Base-by-base conservation (phyloP, 2,888 invertebrate genomes). In the Cerastis rubricosa region DNA sequence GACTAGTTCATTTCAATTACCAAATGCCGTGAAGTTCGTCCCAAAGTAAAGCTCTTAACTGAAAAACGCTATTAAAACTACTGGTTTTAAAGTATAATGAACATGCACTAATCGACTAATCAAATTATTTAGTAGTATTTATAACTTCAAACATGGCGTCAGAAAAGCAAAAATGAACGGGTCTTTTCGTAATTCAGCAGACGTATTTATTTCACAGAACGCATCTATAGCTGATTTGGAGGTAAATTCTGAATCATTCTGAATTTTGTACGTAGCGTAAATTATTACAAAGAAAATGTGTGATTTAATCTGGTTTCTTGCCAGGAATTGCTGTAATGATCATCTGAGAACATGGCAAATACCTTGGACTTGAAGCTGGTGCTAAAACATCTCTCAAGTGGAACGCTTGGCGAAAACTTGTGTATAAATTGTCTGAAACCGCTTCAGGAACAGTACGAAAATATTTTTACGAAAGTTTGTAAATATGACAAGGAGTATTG, bases 391-490 rank as follows among this genome's bases (percentile, higher is more conserved):
- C 88, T 96, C 54, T 91, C 93, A 51, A 94, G 95, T 88, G 95
- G 95, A 22, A 92, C 93, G 49, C 87, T 96, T 25, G 91, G 87
- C 8, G 91, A 93, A 71, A 93, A 92, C 74, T 87, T 96, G 71
- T 96, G 96, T 87, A 87, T 94, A 68, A 89, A 95, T 87, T 96
- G 96, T 87, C 91, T 96, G 71, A 72, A 85, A 54, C 93, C 93
- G 11, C 83, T 95, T 40, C 86, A 84, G 61, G 91, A 90, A 25
- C 59, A 83, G 25, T 92, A 88, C 81, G 96, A 96, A 81, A 94
- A 93, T 87, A 91, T 95, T 74, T 95, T 94, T 73, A 95, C 96
- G 0, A 92, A 89, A 83, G 87, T 96, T 67, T 94, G 94, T 85
- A 95, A 93, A 83, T 92, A 91, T 73, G 92, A 93, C 29, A 87